phyloP scores from a whole-genome alignment of 2,113 vertebrate species.

The Microtus richardsoni region DNA sequence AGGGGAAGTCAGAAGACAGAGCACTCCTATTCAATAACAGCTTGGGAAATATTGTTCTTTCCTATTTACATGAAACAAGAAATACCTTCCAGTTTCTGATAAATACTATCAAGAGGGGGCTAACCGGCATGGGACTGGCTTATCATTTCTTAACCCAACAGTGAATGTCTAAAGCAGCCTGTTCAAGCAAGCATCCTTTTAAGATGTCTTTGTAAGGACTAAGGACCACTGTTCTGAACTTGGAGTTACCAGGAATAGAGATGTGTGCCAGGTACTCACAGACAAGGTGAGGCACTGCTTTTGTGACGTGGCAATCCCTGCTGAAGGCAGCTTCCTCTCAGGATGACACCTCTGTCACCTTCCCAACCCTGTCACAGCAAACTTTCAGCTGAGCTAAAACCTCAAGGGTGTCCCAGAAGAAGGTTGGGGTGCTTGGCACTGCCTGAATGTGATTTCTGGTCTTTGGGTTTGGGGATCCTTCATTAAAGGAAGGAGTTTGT shows the following conservation, averaged over 20 bases:
- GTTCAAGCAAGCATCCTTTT: conserved; percentile 77
- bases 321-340: conserved; percentile 81
- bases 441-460: conserved; percentile 73
- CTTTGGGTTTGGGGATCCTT: conserved; percentile 47
- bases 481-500: neutral
- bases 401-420: conserved; percentile 81
- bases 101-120: conserved; percentile 47
- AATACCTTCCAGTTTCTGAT: conserved; percentile 66
- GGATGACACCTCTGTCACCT: conserved; percentile 80
- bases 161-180: conserved; percentile 55
- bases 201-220: conserved; percentile 41
- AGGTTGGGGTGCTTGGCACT: conserved; percentile 47
- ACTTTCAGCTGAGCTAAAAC: conserved; percentile 81
- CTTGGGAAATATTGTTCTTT: conserved; percentile 74
- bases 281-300: conserved; percentile 78
- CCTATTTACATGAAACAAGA: conserved; percentile 56
- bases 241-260: conserved; percentile 69
- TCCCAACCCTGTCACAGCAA: conserved; percentile 83
- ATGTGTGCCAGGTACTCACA: conserved; percentile 71
- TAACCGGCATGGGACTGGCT: conserved; percentile 56
- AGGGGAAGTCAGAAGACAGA: conserved; percentile 67
- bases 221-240: conserved; percentile 76
- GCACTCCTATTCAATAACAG: conserved; percentile 59
- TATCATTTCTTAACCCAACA: conserved; percentile 13
- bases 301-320: conserved; percentile 77